Evolutionary conservation across 2,113 vertebrate species (phyloP).

Genomic region (Phylloscopus trochilus): DNA sequence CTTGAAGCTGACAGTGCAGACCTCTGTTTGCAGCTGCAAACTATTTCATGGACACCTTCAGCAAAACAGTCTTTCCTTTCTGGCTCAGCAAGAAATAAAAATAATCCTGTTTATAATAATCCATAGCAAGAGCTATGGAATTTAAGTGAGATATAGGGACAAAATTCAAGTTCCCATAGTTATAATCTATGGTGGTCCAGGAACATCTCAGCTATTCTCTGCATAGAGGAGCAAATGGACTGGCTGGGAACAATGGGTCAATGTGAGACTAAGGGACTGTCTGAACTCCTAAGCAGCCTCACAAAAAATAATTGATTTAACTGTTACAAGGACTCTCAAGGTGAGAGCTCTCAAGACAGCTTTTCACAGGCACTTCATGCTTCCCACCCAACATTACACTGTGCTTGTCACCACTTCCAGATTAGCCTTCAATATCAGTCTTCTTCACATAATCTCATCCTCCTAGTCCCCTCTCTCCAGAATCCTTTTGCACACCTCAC

Average conservation of each 20-base stretch:
- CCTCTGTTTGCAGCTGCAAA: slow-evolving; percentile 50
- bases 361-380: not conserved
- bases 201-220: not conserved
- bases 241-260: not conserved
- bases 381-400: not conserved
- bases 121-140: not conserved
- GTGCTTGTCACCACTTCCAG: not conserved
- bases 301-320: not conserved
- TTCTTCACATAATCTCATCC: not conserved
- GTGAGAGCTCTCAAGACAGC: not conserved
- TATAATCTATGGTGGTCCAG: not conserved
- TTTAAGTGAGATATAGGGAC: not conserved
- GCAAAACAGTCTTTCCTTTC: slow-evolving; percentile 21
- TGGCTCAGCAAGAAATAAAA: slow-evolving; percentile 46
- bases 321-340: not conserved
- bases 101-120: too few relatives aligned
- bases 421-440: not conserved
- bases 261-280: not conserved
- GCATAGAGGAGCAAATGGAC: not conserved
- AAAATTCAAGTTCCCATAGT: not conserved
- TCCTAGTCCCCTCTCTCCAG: not conserved
- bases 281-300: not conserved
- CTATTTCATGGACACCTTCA: slow-evolving; percentile 42
- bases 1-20: slow-evolving; percentile 39
- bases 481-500: not conserved